Conservation (phyloP, 2,113 vertebrate genomes). For the Taurulus bubalis region DNA sequence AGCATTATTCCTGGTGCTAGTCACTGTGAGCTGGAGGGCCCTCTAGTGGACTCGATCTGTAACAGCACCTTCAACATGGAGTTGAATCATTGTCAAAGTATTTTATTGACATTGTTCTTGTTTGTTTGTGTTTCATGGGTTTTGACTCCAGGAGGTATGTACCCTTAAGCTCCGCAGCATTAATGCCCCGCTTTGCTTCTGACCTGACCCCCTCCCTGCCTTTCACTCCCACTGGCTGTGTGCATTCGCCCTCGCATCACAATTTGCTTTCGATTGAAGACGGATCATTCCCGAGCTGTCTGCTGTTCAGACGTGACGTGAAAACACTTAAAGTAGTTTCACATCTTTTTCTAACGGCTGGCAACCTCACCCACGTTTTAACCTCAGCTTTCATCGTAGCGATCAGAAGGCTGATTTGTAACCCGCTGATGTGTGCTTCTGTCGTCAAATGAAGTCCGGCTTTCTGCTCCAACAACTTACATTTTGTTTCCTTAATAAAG, state of each 20-base stretch:
- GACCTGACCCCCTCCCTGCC: slow-evolving; percentile 48
- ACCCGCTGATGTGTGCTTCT: slow-evolving; percentile 44
- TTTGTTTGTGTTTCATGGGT: slow-evolving; percentile 90
- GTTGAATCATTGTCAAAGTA: background rate
- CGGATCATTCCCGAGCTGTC: slow-evolving; percentile 35
- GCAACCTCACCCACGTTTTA: slow-evolving; percentile 36
- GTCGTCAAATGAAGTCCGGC: background rate
- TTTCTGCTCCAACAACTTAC: background rate
- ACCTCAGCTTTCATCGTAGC: slow-evolving; percentile 39
- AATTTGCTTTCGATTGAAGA: slow-evolving; percentile 4
- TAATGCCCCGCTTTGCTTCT: slow-evolving; percentile 80
- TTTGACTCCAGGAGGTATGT: slow-evolving; percentile 98
- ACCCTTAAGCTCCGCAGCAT: slow-evolving; percentile 57
- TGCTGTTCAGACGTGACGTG: slow-evolving; percentile 34
- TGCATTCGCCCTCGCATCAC: slow-evolving; percentile 21
- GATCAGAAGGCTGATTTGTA: slow-evolving; percentile 13
- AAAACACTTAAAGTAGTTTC: slow-evolving; percentile 20
- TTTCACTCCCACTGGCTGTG: slow-evolving; percentile 19
- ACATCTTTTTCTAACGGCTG: slow-evolving; percentile 52
- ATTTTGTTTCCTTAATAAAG: background rate
- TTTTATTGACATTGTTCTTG: slow-evolving; percentile 85
- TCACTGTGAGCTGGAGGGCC: slow-evolving; percentile 13
- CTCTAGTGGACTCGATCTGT: slow-evolving; percentile 30
- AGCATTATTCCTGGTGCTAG: background rate
- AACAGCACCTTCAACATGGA: slow-evolving; percentile 4